Evolutionary conservation across 2,888 invertebrate species (phyloP).

Genomic region (Seira musarum): DNA sequence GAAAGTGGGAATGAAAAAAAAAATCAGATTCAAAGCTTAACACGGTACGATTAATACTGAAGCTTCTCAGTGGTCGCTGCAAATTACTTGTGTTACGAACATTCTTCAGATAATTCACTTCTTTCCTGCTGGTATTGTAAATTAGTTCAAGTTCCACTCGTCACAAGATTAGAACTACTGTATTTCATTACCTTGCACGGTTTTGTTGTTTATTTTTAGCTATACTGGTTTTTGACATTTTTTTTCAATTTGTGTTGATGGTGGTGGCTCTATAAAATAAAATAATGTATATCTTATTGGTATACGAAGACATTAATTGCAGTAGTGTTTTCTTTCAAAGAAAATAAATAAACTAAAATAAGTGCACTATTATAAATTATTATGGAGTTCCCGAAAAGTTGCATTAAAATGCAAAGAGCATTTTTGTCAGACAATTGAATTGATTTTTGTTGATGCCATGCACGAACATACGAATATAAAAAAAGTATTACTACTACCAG

Average conservation of each 20-base stretch:
- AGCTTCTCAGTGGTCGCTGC: neutral
- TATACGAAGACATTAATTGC: neutral
- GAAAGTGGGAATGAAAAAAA: neutral
- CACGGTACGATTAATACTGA: neutral
- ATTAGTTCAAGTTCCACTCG: neutral
- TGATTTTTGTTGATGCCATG: neutral
- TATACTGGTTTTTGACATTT: constrained; percentile 3
- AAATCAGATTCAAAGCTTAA: neutral
- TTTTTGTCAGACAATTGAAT: constrained; percentile 1
- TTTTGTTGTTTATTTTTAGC: neutral
- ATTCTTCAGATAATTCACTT: neutral
- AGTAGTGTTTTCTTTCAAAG: neutral
- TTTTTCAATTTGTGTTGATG: neutral
- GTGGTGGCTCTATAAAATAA: neutral
- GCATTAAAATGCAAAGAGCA: neutral
- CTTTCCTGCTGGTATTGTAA: neutral
- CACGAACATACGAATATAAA: neutral
- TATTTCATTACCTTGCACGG: neutral
- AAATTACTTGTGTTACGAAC: neutral
- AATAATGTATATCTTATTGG: neutral
- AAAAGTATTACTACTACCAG: neutral
- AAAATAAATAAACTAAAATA: neutral
- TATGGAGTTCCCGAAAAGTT: neutral
- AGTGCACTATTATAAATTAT: neutral
- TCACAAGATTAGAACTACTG: too few species aligned